phyloP scores from a whole-genome alignment of 2,113 vertebrate genomes.

The Podiceps cristatus region DNA sequence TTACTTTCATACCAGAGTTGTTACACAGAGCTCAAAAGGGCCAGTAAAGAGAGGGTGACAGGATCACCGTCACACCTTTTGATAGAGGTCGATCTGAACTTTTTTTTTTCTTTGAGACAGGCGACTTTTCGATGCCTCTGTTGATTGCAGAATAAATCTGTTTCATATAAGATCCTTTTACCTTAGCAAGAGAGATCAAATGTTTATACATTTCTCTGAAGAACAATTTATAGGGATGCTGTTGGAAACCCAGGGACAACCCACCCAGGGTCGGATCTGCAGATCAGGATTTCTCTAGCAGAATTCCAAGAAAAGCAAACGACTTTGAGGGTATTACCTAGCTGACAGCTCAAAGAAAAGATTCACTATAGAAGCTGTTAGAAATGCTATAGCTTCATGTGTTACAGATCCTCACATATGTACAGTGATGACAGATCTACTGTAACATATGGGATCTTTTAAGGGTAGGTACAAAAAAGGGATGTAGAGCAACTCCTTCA shows the following conservation, averaged over 20 bases:
- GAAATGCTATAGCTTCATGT: conserved; percentile 64
- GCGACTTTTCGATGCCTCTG: not conserved
- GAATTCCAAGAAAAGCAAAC: conserved; percentile 1
- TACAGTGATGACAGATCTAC: conserved; percentile 65
- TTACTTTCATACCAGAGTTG: not conserved
- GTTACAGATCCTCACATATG: conserved; percentile 58
- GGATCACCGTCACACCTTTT: not conserved
- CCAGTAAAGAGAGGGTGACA: not conserved
- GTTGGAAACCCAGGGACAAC: not conserved
- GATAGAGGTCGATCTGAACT: not conserved
- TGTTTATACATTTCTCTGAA: not conserved
- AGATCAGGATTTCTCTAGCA: not conserved
- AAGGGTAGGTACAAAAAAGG: conserved; percentile 22
- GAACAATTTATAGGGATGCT: not conserved
- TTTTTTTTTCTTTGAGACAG: not conserved
- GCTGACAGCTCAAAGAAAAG: conserved; percentile 28
- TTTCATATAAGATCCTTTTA: not conserved
- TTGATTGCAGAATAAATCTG: not conserved
- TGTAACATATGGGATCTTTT: conserved; percentile 65
- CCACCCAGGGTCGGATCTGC: not conserved
- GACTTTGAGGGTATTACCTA: not conserved
- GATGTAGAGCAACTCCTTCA: not conserved
- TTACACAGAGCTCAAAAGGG: not conserved
- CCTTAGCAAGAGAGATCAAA: not conserved
- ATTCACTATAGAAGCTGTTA: conserved; percentile 40